These are phyloP conservation scores for Solenopsis invicta DNA, from an alignment of 1,140 invertebrate genomes.

Conservation along the genomic window DNA sequence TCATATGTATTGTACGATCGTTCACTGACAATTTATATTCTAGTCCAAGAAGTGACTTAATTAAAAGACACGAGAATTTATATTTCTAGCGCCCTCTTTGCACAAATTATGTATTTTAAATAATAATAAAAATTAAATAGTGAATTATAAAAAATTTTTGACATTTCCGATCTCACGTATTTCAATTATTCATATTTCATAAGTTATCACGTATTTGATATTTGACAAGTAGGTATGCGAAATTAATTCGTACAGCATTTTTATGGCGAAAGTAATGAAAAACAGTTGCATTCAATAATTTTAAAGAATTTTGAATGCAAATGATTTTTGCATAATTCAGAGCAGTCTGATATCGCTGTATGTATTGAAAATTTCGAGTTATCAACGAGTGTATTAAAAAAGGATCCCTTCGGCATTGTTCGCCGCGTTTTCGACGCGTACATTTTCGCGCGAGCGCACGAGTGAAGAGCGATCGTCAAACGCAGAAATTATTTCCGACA, in stretches of 20 bases:
- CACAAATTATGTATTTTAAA: background rate
- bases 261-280: background rate
- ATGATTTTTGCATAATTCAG: background rate
- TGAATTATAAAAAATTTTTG: slow-evolving; percentile 8
- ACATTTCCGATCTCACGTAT: background rate
- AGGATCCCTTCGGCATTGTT: background rate
- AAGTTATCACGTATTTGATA: background rate
- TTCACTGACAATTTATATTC: slow-evolving; percentile 4
- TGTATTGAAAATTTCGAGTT: slow-evolving; percentile 7
- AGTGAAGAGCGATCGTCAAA: background rate
- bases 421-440: background rate
- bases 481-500: slow-evolving; percentile 13
- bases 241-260: background rate
- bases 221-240: background rate
- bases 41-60: background rate
- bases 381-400: slow-evolving; percentile 1
- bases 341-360: background rate
- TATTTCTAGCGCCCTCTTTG: background rate
- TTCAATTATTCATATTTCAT: slow-evolving; percentile 17
- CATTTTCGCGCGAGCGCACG: background rate
- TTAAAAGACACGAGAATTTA: background rate
- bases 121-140: background rate
- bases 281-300: background rate
- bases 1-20: background rate
- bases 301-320: background rate